Evolutionary conservation across 2,888 invertebrate genomes (phyloP), one percentile per base, ranked within the genome.

Genomic region (Acronicta psi): DNA sequence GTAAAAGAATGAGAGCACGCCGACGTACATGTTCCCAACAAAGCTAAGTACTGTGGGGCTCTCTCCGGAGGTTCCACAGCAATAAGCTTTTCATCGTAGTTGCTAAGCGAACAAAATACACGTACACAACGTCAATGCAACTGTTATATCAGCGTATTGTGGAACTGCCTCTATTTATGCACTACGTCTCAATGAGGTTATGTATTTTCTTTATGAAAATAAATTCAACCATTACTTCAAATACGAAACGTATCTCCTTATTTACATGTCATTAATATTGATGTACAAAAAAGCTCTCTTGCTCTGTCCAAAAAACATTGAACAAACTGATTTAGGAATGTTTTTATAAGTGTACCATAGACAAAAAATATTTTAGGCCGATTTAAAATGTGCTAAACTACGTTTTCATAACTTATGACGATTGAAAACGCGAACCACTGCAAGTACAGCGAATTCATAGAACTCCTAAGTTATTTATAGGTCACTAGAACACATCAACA

Each of bases 11-110:
- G 60, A 64, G 59, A 66, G 17, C 37, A 44, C 37, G 69, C 56
- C 60, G 59, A 61, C 67, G 57, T 72, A 67, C 71, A 59, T 72
- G 65, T 74, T 61, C 61, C 66, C 62, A 80, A 81, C 80, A 82
- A 80, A 82, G 79, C 80, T 76, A 77, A 83, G 81, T 80, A 79
- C 79, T 69, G 71, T 73, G 72, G 73, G 73, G 72, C 72, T 57
- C 69, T 76, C 79, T 66, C 63, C 50, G 62, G 77, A 74, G 81
- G 69, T 69, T 74, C 62, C 63, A 58, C 49, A 75, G 77, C 75
- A 82, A 81, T 82, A 76, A 77, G 75, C 74, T 80, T 82, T 81
- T 79, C 81, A 80, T 79, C 74, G 75, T 59, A 62, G 68, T 68
- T 64, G 57, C 67, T 69, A 56, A 73, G 69, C 66, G 62, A 71